Evolutionary conservation across 2,888 invertebrate genomes (phyloP), one percentile per base, ranked within the genome.

Genomic region (Himalopsyche kuldschensis): DNA sequence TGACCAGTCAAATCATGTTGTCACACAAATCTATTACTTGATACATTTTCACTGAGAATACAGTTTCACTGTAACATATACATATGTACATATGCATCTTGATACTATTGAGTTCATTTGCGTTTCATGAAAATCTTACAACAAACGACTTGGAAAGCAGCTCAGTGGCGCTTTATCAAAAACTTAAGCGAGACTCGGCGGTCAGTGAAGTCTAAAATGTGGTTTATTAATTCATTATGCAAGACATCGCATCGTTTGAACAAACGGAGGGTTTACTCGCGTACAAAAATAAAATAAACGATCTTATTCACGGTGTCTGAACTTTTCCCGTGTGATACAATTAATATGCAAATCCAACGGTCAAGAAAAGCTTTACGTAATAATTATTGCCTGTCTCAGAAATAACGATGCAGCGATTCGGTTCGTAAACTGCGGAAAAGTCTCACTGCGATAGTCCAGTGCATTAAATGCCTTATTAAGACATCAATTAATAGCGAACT

Each of bases 321-420:
- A 63, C 78, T 78, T 84, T 84, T 84, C 84, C 84, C 84, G 84
- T 84, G 84, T 84, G 84, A 84, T 84, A 82, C 82, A 83, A 84
- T 83, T 82, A 83, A 81, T 83, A 81, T 84, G 84, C 20, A 78
- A 84, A 82, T 79, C 15, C 78, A 48, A 47, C 80, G 79, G 79
- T 48, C 79, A 79, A 35, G n/a, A 76, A 76, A 81, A 81, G 76
- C 80, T 46, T 81, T 81, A 55, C 55, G 55, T 55, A 55, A 55
- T 55, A 55, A 55, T 75, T 55, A 55, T 55, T 55, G 55, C 55
- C 55, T 55, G 20, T 55, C 55, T n/a, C 20, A 55, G 55, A 55
- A 55, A 55, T 55, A 55, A 55, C 20, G 55, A 55, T 6, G 24
- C 55, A 2, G 55, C 55, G 55, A 55, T 55, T 55, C 55, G 55